Base-by-base conservation (phyloP, 2,888 invertebrate genomes). In the Morpho deidamia region DNA sequence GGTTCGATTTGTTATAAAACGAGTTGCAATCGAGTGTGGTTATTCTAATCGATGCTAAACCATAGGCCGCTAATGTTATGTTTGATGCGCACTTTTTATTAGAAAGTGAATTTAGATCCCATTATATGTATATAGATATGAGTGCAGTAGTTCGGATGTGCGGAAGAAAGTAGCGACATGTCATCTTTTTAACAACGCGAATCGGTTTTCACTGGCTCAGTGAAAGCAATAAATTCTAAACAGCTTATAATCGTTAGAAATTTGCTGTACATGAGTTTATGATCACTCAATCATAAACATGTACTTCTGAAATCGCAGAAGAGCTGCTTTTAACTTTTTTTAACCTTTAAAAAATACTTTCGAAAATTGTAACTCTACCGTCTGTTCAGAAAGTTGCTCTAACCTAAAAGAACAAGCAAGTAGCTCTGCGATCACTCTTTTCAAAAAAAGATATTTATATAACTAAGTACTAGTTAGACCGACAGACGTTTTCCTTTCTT, bases 61-160 rank as follows among this genome's bases (percentile, higher is more conserved):
- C 44, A 32, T 53, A 53, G 57, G 59, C 59, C 53, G 59, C 49
- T 39, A 47, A 54, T 50, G 53, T 50, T 52, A 50, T n/a, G 39
- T 51, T 42, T 41, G 57, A 49, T 42, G 52, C 23, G 51, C 51
- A 53, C 53, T 49, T 47, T 46, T 53, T 50, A 45, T 56, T 34
- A 39, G 56, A 60, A 60, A 58, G 60, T 56, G 56, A 58, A 56
- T 53, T 55, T 53, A 47, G 44, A 32, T 44, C 53, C 49, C 53
- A 51, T 56, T 53, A 23, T 56, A 48, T n/a, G n/a, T n/a, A n/a
- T 55, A 44, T 5, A 23, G 23, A 23, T 23, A 23, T 23, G 23
- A 23, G 23, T 23, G 33, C 40, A 10, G 11, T 41, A 55, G 51
- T 54, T 44, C 39, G 37, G 53, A 54, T 40, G 50, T 47, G 32